Conservation (phyloP, 1,140 invertebrate species). For the Lepidurus packardi region DNA sequence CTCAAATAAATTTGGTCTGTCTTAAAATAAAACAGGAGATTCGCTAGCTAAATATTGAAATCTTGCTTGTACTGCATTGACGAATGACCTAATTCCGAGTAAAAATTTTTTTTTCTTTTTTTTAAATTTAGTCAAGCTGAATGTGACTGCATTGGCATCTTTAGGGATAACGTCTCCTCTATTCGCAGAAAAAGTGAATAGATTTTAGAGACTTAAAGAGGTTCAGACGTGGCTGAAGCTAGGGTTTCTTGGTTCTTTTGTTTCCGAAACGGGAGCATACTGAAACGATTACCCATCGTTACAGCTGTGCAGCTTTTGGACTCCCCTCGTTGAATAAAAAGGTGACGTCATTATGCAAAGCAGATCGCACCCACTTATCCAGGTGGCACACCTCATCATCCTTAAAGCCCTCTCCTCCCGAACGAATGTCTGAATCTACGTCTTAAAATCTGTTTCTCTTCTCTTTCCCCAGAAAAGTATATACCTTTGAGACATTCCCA, state of each 20-base stretch:
- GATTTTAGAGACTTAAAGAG: background rate
- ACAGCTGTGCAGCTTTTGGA: background rate
- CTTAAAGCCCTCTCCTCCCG: background rate
- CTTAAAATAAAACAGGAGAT: background rate
- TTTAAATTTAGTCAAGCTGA: background rate
- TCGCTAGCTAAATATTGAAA: background rate
- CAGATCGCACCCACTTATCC: constrained; percentile 24
- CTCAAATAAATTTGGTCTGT: constrained; percentile 2
- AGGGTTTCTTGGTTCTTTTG: background rate
- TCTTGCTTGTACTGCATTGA: background rate
- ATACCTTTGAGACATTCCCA: background rate
- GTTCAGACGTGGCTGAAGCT: background rate
- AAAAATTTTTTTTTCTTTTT: background rate
- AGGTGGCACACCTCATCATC: constrained; percentile 2
- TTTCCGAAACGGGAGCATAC: background rate
- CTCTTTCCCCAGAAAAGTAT: no score
- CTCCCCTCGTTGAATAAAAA: constrained; percentile 28
- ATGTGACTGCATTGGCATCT: background rate
- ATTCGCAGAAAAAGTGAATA: background rate
- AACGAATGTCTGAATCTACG: background rate
- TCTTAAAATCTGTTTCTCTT: background rate
- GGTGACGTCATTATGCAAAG: constrained; percentile 25
- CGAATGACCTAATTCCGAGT: background rate
- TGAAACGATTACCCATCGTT: background rate
- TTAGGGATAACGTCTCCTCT: background rate